Base-by-base conservation (phyloP, 2,797 vertebrate genomes). In the Pseudomugil gertrudae region DNA sequence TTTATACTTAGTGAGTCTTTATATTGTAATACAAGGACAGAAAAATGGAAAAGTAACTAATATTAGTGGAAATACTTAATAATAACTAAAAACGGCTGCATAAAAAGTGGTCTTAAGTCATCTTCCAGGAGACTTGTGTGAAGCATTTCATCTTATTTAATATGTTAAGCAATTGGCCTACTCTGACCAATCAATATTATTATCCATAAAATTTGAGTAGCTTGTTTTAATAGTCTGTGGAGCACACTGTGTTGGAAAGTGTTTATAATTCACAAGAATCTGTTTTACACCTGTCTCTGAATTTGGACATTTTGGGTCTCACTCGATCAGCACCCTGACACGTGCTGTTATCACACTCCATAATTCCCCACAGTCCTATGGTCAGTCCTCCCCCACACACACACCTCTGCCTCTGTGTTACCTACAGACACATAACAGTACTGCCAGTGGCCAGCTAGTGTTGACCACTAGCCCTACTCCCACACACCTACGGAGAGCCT, bases 331-430 rank as follows among this genome's bases (percentile, higher is more conserved):
- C 87, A 74, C 73, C 74, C 79, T 77, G 79, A 81, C 86, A 89
- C 72, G 79, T 85, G 84, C 71, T 82, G 84, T 78, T 81, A 77
- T 72, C 63, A 72, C 82, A 83, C 77, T 86, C 90, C 83, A 88
- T 84, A 36, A 88, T 73, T 66, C 72, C 73, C 59, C 57, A 53
- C 77, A 57, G 71, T 80, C 65, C 77, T 61, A 80, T 74, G 63
- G 81, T 82, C 85, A 85, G 90, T 80, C 76, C 85, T 76, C 87
- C 87, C 88, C 87, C 89, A 92, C 90, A 92, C 89, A 92, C 89
- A 89, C 64, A 75, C 68, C 87, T 86, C 86, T 80, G 81, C 85
- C 81, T 84, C 72, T 29, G 47, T 78, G 79, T 84, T 73, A 75
- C 78, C 63, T 14, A 71, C 77, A 80, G 84, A 70, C 77, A 78